phyloP scores from a whole-genome alignment of 2,797 vertebrate species.

The Cynodonichthys magdalenae region DNA sequence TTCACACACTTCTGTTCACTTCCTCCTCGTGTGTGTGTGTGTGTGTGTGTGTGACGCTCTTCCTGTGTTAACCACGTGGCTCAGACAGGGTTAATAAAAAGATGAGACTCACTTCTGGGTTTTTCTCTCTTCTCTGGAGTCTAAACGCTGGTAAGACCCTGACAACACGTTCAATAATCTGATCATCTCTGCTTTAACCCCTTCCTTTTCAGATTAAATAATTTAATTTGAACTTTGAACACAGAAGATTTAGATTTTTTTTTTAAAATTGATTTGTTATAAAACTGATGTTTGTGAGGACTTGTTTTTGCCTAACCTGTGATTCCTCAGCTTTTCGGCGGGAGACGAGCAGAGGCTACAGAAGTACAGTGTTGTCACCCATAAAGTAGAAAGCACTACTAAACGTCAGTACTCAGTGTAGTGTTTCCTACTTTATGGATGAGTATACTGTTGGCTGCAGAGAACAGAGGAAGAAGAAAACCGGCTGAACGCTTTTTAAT shows the following conservation, averaged over 20 bases:
- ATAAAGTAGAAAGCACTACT: slow-evolving; percentile 99
- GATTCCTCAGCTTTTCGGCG: slow-evolving; percentile 19
- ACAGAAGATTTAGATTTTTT: background rate
- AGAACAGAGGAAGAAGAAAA: slow-evolving; percentile 65
- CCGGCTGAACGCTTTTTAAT: background rate
- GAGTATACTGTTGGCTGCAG: slow-evolving; percentile 98
- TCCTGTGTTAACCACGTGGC: slow-evolving; percentile 89
- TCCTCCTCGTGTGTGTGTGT: slow-evolving; percentile 5
- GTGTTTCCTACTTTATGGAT: slow-evolving; percentile 99
- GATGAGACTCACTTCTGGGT: slow-evolving; percentile 72
- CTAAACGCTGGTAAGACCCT: slow-evolving; percentile 66
- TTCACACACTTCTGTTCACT: background rate
- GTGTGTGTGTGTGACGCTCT: slow-evolving; percentile 49
- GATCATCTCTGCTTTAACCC: background rate
- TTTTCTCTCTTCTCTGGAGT: slow-evolving; percentile 78
- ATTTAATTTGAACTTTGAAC: background rate
- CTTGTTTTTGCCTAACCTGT: slow-evolving; percentile 1
- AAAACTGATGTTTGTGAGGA: slow-evolving; percentile 3
- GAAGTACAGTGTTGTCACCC: slow-evolving; percentile 98
- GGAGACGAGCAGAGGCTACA: slow-evolving; percentile 56
- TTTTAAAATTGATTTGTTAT: too few species aligned
- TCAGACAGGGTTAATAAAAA: slow-evolving; percentile 83
- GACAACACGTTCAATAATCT: slow-evolving; percentile 13
- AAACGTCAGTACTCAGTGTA: slow-evolving; percentile 96
- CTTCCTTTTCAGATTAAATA: background rate